A percentile compares a stretch with the other conserved stretches of the same genome.
Evolutionary conservation across 2,797 vertebrate species (phyloP).

Genomic region (Malurus leucopterus): DNA sequence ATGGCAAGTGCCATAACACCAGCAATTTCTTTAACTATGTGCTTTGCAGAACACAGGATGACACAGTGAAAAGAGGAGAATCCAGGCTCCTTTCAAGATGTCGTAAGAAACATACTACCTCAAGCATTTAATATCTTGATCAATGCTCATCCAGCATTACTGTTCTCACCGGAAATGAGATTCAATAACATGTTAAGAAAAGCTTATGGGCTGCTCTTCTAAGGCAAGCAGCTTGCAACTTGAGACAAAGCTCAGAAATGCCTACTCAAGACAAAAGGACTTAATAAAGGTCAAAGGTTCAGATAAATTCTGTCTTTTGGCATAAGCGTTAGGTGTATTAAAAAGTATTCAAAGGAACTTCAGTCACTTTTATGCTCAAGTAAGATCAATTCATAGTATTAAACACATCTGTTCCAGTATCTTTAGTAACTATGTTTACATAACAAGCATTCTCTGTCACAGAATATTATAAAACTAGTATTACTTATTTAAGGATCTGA

Average conservation of each 20-base stretch:
- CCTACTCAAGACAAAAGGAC: neutral
- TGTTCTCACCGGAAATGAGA: neutral
- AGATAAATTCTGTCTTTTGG: neutral
- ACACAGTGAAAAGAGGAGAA: neutral
- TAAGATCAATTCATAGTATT: conserved; percentile 17
- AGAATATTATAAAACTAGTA: conserved; percentile 52
- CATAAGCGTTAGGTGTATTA: neutral
- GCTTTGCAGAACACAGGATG: neutral
- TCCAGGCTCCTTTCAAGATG: neutral
- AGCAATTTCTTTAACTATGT: neutral
- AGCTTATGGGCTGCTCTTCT: neutral
- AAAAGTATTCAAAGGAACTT: neutral
- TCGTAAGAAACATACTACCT: neutral
- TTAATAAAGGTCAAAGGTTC: conserved; percentile 4
- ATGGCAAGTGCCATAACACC: neutral
- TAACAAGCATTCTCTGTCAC: conserved; percentile 49
- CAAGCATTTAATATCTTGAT: neutral
- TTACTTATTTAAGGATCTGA: conserved; percentile 52
- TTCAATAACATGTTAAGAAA: neutral
- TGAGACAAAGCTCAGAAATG: neutral
- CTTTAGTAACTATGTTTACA: conserved; percentile 66
- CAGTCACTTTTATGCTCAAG: neutral
- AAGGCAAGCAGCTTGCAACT: neutral
- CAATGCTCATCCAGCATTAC: neutral
- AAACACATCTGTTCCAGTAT: conserved; percentile 36